Evolutionary conservation across 2,797 vertebrate genomes (phyloP).

Genomic region (Sebastes minor): DNA sequence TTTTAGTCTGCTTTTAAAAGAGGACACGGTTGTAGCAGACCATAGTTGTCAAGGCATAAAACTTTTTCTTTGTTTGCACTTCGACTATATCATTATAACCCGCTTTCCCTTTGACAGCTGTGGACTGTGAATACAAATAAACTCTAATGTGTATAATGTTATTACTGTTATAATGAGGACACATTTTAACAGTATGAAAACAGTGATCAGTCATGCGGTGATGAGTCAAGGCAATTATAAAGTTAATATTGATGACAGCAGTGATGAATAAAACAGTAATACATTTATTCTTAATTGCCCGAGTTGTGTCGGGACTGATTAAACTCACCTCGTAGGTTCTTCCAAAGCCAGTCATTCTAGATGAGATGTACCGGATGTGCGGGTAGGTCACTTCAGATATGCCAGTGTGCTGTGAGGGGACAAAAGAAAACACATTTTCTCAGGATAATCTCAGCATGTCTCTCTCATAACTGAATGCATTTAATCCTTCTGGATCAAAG

Average conservation of each 20-base stretch:
- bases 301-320: not conserved
- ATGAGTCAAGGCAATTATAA: not conserved
- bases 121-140: not conserved
- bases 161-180: not conserved
- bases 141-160: not conserved
- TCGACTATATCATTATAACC: not conserved
- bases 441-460: not conserved
- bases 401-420: slow-evolving; percentile 80
- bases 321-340: slow-evolving; percentile 93
- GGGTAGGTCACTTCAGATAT: slow-evolving; percentile 92
- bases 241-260: not conserved
- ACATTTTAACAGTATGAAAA: not conserved
- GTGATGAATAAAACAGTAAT: not conserved
- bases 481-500: not conserved
- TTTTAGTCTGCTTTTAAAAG: no score
- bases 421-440: not conserved
- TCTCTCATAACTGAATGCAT: not conserved
- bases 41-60: not conserved
- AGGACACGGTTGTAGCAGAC: no score
- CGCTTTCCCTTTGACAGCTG: not conserved
- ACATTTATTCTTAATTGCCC: not conserved
- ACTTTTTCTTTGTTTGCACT: not conserved
- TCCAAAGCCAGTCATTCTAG: slow-evolving; percentile 95
- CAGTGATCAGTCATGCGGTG: not conserved
- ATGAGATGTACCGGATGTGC: slow-evolving; percentile 99